Conservation (phyloP, 2,888 invertebrate genomes). For the Teleiodes luculella region DNA sequence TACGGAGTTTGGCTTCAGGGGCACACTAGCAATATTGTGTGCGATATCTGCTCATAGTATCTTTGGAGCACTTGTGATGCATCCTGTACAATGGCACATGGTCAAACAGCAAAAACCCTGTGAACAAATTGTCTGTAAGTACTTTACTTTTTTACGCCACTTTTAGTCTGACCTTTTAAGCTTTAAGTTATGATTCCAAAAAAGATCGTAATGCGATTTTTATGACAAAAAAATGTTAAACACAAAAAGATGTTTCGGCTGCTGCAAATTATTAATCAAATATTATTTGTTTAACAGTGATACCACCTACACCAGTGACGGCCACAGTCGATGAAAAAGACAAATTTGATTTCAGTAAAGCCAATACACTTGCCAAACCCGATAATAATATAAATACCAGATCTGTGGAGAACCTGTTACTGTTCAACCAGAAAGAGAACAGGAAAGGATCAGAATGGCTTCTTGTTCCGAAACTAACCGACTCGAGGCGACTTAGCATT, state of each 20-base stretch:
- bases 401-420: constrained; percentile 63
- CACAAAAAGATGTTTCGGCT: too few relatives aligned
- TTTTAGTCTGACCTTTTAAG: too few relatives aligned
- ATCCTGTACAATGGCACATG: constrained; percentile 86
- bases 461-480: constrained; percentile 56
- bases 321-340: constrained; percentile 50
- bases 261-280: too few relatives aligned
- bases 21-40: constrained; percentile 83
- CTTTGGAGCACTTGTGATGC: constrained; percentile 83
- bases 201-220: neutral
- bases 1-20: constrained; percentile 83
- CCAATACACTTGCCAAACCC: constrained; percentile 31
- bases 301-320: constrained; percentile 66
- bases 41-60: constrained; percentile 83
- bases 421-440: constrained; percentile 37
- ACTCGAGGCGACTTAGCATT: constrained; percentile 62
- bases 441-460: constrained; percentile 52
- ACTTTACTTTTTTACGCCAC: too few relatives aligned
- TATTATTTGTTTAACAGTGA: constrained; percentile 47
- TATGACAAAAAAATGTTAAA: neutral
- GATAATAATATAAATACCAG: constrained; percentile 32
- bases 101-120: constrained; percentile 61
- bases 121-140: constrained; percentile 68
- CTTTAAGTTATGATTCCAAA: neutral
- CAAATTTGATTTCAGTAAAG: constrained; percentile 54